These are phyloP conservation scores for Siniperca scherzeri DNA, from an alignment of 2,797 vertebrate genomes.

Conservation along the genomic window DNA sequence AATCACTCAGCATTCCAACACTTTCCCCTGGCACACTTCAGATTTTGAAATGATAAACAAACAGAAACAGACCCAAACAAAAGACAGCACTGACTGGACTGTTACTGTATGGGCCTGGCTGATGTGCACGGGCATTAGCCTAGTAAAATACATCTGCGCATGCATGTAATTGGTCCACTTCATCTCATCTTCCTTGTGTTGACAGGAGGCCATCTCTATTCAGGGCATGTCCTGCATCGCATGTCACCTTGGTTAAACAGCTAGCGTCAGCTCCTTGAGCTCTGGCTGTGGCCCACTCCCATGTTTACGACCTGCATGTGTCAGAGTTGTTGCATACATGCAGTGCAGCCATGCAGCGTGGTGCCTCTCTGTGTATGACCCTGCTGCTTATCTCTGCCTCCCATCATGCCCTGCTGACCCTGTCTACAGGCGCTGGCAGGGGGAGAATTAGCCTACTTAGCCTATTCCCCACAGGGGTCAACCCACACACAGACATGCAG, in stretches of 20 bases:
- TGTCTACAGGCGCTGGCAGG: constrained; percentile 71
- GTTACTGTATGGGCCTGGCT: constrained; percentile 23
- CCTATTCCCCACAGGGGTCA: constrained; percentile 76
- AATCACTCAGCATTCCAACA: constrained; percentile 82
- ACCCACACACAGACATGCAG: constrained; percentile 59
- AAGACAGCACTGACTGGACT: constrained; percentile 37
- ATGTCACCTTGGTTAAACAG: constrained; percentile 84
- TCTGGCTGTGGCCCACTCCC: constrained; percentile 62
- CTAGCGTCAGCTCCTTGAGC: constrained; percentile 79
- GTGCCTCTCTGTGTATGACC: constrained; percentile 63
- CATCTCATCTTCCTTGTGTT: constrained; percentile 67
- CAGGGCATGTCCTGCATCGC: constrained; percentile 71
- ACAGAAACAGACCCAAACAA: constrained; percentile 71
- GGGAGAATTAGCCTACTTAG: constrained; percentile 81
- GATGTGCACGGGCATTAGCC: constrained; percentile 36
- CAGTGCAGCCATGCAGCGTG: constrained; percentile 53
- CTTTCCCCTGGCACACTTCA: constrained; percentile 74
- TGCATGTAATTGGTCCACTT: constrained; percentile 55
- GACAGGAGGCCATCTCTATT: constrained; percentile 76
- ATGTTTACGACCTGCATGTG: constrained; percentile 77
- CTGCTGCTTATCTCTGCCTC: constrained; percentile 83
- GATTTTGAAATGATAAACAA: constrained; percentile 81
- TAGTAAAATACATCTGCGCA: constrained; percentile 41
- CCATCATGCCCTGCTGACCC: constrained; percentile 77
- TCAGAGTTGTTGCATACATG: constrained; percentile 68